Base-by-base conservation (phyloP, 2,113 vertebrate genomes). In the Podiceps cristatus region DNA sequence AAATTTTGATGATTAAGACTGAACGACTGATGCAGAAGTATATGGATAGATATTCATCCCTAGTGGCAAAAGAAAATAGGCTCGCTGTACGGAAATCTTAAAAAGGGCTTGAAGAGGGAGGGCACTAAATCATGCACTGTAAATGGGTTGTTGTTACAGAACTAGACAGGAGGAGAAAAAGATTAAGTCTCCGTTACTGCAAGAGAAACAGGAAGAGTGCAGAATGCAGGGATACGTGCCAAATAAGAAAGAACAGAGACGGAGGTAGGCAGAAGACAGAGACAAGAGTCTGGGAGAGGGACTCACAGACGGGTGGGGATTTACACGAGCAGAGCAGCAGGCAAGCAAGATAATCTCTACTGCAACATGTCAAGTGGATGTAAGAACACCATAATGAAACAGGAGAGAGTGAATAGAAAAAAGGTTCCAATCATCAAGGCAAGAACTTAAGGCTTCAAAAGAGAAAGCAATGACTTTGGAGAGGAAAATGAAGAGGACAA, bases 321-420 rank as follows among this genome's bases (percentile, higher is more conserved):
- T 96, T 93, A 94, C 33, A 59, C 0, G 2, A 93, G 59, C 52
- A 81, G 62, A 94, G 85, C 58, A 75, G 91, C 84, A 92, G 31
- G 91, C 55, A 84, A 88, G 76, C 45, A 93, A 89, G 63, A 85
- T 67, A 73, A 95, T 96, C 78, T 87, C 75, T 59, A 45, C 76
- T 74, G 80, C 58, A 89, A 59, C 59, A 80, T 45, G 85, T 78
- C 80, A 85, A 83, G 60, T 82, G 63, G 63, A 90, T 75, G n/a
- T 33, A 71, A 85, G 23, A 86, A 72, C 66, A 87, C 22, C 33
- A 31, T 16, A 37, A 71, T 69, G 45, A 88, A 94, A 88, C 9
- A 76, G 55, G 42, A 55, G 50, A 92, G 66, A 62, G 18, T 12
- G 45, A 94, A 89, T 2, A 56, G 58, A 33, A 95, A 86, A 86